A percentile compares a stretch with the other conserved stretches of the same genome.
These are phyloP conservation scores for Argya squamiceps DNA, from an alignment of 2,797 vertebrate species.

Conservation along the genomic window DNA sequence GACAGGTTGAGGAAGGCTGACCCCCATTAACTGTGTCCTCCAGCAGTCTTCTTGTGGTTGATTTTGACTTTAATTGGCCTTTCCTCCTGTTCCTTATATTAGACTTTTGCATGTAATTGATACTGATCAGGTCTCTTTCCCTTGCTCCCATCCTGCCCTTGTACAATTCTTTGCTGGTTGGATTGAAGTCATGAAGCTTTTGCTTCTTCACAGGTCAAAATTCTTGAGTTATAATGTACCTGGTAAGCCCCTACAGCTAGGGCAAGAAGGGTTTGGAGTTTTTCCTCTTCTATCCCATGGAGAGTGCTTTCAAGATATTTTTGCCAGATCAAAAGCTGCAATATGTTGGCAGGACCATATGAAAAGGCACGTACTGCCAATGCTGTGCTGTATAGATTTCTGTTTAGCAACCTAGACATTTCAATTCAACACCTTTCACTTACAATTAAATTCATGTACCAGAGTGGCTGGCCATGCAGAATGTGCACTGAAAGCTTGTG, in stretches of 20 bases:
- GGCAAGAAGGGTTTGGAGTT: neutral
- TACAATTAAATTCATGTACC: neutral
- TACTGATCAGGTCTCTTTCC: neutral
- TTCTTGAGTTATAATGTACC: neutral
- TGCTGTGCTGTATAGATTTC: neutral
- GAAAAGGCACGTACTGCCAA: neutral
- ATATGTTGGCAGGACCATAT: neutral
- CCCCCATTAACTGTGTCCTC: neutral
- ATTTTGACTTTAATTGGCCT: neutral
- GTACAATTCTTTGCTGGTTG: neutral
- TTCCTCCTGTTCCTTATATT: neutral
- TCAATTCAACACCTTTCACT: neutral
- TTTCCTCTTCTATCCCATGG: neutral
- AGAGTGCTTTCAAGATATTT: neutral
- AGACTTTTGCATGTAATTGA: neutral
- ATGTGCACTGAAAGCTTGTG: neutral
- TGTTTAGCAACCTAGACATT: neutral
- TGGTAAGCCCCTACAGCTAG: neutral
- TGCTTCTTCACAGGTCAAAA: neutral
- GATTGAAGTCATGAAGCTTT: neutral
- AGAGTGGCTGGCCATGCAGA: neutral
- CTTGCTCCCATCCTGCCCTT: accelerated
- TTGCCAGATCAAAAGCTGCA: neutral
- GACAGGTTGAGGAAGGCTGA: neutral
- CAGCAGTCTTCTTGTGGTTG: neutral